Evolutionary conservation across 2,888 invertebrate species (phyloP), one percentile per base, ranked within the genome.

Genomic region (Pilophorus perplexus): DNA sequence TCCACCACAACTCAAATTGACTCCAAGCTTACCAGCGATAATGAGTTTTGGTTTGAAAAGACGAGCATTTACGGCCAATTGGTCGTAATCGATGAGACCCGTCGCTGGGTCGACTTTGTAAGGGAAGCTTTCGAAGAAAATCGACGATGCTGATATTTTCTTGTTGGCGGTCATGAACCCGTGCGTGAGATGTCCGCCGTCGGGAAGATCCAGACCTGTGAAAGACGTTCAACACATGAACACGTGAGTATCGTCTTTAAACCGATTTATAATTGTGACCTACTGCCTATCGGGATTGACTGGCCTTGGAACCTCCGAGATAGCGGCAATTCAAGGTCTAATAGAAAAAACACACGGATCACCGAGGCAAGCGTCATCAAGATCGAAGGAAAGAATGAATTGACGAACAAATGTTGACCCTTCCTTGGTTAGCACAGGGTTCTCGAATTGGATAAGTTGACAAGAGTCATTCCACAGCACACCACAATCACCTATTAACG

Each of bases 61-160:
- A 72, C 82, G 84, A 0, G 97, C 93, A 20, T 85, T 88, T 72
- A 86, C 85, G 2, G 87, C 87, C 50, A 98, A 79, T 75, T 85
- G 84, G 70, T 96, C 93, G 75, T 97, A 98, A 79, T 98, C 95
- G 71, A 98, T 95, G 0, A 93, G 77, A 22, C 96, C 97, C 25
- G 89, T 90, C 66, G 79, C 78, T 1, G 88, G 84, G 76, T 94
- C 79, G 20, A 85, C 85, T 80, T 94, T 95, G 77, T 99, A 99
- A 0, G 97, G 96, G 90, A 97, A 91, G 67, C 96, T 95, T 80
- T 98, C 96, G 77, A 98, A 98, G 81, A 93, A 99, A 69, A 97
- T 88, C 0, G 97, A 96, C 0, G 97, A 96, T 5, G 96, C 96
- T 0, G 97, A 98, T 68, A 98, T 91, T 78, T 90, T 92, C 77